Evolutionary conservation across 2,797 vertebrate species (phyloP), one percentile per base, ranked within the genome.

Genomic region (Catharus ustulatus): DNA sequence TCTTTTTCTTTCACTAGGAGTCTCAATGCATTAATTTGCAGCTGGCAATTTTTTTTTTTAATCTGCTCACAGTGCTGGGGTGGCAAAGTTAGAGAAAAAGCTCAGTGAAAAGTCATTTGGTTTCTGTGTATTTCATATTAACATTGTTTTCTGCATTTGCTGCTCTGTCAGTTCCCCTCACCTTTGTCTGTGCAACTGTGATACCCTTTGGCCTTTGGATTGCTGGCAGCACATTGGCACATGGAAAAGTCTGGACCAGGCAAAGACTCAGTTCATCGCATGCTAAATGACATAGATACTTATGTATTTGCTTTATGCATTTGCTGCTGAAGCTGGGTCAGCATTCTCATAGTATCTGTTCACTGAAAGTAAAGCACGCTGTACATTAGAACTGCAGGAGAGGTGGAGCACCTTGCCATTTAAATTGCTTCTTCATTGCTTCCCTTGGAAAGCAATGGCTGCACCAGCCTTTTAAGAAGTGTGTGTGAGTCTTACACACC

Each of bases 61-160:
- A 15, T 77, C 51, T 84, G 18, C 68, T 78, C 13, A 1, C 22
- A 38, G 57, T 43, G 48, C 84, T 72, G 66, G 45, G 22, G 24
- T 79, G 54, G 57, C 43, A 68, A 69, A 87, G 42, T 58, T 91
- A 67, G 90, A 90, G 72, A 58, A 84, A 62, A 75, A 67, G 30
- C 52, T 67, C 55, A 42, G 24, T 22, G 30, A 51, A 42, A 79
- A 71, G 24, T 30, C 10, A 29, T 52, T 66, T 36, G 9, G 42
- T 85, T 85, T 83, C 42, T 46, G 22, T 54, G 59, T 51, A 43
- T 38, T 36, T 91, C 40, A 52, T 82, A 82, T 38, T 21, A 43
- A 59, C 36, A 16, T 36, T 72, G n/a, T 38, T 64, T 72, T 55
- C 11, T 79, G 10, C 14, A 19, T 52, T 87, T 89, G 43, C 69